Conservation (phyloP, 2,113 vertebrate species). For the Zosterops hypoxanthus region DNA sequence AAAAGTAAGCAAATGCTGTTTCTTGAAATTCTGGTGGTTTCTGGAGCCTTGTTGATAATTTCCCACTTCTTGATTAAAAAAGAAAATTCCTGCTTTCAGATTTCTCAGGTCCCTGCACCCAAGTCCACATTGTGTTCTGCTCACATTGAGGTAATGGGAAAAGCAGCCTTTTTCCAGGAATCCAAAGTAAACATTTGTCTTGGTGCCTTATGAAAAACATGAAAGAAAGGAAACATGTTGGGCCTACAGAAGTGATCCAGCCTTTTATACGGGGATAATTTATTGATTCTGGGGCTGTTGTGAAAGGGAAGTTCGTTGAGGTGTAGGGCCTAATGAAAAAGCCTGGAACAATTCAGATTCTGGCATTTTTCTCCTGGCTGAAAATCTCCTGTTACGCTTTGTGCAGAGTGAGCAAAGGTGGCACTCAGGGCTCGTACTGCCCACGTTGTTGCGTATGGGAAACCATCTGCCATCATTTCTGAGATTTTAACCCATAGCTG, state of each 20-base stretch:
- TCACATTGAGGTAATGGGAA: conserved; percentile 74
- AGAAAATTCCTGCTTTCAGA: neutral
- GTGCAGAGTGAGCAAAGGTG: neutral
- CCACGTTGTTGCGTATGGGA: neutral
- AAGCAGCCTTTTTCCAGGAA: conserved; percentile 67
- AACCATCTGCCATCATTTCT: neutral
- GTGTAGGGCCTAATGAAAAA: conserved; percentile 34
- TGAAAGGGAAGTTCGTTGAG: conserved; percentile 55
- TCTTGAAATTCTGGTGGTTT: neutral
- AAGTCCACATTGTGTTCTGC: neutral
- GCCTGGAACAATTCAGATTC: conserved; percentile 1
- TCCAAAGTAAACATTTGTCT: conserved; percentile 81
- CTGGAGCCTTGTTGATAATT: neutral
- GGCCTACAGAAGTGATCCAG: conserved; percentile 33
- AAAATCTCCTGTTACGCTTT: neutral
- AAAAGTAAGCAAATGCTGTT: neutral
- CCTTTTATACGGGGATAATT: conserved; percentile 68
- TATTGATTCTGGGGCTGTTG: conserved; percentile 74
- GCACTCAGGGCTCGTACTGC: conserved; percentile 2
- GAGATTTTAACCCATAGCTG: neutral
- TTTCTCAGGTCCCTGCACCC: neutral
- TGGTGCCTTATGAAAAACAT: conserved; percentile 72
- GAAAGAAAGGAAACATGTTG: conserved; percentile 56
- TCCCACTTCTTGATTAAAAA: neutral
- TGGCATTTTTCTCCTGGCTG: neutral